Conservation (phyloP, 2,797 vertebrate genomes). For the Argya squamiceps region DNA sequence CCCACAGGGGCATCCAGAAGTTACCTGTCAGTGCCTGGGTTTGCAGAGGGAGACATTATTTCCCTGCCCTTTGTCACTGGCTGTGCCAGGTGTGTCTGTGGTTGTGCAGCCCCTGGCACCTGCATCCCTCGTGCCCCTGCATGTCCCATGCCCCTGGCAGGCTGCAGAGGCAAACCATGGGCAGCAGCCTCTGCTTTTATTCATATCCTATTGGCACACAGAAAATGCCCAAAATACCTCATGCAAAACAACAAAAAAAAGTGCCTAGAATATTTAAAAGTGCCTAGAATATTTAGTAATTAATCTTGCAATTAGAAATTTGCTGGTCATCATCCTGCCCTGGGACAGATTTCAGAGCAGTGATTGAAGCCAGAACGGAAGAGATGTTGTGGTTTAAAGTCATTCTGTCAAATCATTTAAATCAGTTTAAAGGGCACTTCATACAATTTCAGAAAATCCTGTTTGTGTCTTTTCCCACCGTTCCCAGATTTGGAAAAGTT, state of each 20-base stretch:
- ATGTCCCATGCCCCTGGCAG: accelerated
- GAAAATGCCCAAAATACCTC: background rate
- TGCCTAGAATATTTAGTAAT: background rate
- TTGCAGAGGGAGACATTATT: background rate
- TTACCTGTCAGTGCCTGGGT: background rate
- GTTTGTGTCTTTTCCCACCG: background rate
- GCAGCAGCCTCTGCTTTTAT: background rate
- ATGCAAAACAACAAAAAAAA: background rate
- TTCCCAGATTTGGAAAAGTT: background rate
- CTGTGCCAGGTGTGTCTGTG: background rate
- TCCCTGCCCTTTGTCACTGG: background rate
- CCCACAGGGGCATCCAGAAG: background rate
- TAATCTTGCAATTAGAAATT: background rate
- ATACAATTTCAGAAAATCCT: background rate
- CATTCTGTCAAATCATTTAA: background rate
- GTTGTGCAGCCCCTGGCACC: background rate
- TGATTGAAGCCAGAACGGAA: background rate
- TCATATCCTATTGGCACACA: accelerated
- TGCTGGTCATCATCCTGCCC: background rate
- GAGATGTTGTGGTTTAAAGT: accelerated
- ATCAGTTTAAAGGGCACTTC: background rate
- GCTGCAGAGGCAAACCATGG: background rate
- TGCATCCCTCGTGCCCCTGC: accelerated
- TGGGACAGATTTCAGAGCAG: background rate
- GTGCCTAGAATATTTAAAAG: background rate